Evolutionary conservation across 2,113 vertebrate species (phyloP), one percentile per base, ranked within the genome.

Genomic region (Lepus europaeus): DNA sequence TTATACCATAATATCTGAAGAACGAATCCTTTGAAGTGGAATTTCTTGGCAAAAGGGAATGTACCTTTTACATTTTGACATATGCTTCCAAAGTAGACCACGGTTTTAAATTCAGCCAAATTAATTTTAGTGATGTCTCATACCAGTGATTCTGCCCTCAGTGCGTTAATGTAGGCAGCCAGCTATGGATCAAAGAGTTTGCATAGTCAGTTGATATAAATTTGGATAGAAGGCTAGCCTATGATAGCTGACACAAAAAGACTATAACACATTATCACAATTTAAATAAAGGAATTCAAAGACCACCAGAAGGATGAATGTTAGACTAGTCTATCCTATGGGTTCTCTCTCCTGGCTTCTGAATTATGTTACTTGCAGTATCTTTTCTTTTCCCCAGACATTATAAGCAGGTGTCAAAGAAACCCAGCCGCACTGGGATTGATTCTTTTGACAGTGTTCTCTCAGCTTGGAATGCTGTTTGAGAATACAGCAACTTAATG

Each of bases 81-180:
- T 86, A 36, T 73, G 63, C 36, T 87, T 36, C 56, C 73, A 81
- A 95, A 80, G 64, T 4, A 93, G 36, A 80, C 51, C 16, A 76
- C 84, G 91, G 81, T 90, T 96, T 95, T 84, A 85, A 23, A 92
- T 61, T 70, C 45, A 84, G 36, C 77, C 76, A 84, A 95, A 92
- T 90, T 94, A 90, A 94, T 45, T 95, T 92, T 76, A 64, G 4
- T 85, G 8, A 14, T 17, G 17, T 81, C 45, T 94, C 45, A 39
- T 25, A 36, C 53, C 82, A 72, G 53, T 27, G 49, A 77, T 56
- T 90, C 66, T 83, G 69, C 59, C 33, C 69, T 74, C 14, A 4
- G 11, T 79, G 56, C 81, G 16, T 5, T 56, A 36, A 3, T 69
- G 29, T 88, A 45, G 63, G 29, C 63, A 87, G 51, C 23, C 80